A percentile compares a stretch with the other conserved stretches of the same genome.
Evolutionary conservation across 2,797 vertebrate genomes (phyloP).

Genomic region (Amblyopsis hoosieri): DNA sequence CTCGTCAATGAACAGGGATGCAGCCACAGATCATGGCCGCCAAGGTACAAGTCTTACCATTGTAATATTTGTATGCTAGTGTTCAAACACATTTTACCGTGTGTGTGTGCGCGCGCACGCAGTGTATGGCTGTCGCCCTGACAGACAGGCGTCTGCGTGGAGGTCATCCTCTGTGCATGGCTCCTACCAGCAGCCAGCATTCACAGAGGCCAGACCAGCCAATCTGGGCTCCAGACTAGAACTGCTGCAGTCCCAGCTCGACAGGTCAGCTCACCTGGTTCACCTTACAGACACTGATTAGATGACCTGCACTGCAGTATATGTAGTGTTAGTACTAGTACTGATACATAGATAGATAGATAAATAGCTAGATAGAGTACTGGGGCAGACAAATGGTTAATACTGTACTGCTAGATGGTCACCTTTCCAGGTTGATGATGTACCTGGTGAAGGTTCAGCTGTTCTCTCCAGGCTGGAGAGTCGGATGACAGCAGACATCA

Average conservation of each 20-base stretch:
- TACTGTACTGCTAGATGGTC: background rate
- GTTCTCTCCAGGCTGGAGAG: slow-evolving; percentile 85
- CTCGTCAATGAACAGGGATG: slow-evolving; percentile 50
- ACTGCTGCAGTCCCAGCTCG: slow-evolving; percentile 88
- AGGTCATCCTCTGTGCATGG: slow-evolving; percentile 77
- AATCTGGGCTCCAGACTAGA: slow-evolving; percentile 88
- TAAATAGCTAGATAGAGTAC: no score
- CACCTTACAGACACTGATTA: background rate
- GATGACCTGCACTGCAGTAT: no score
- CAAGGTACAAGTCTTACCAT: slow-evolving; percentile 55
- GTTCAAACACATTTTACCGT: no score
- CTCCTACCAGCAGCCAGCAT: slow-evolving; percentile 63
- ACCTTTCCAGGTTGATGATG: background rate
- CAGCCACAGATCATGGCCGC: slow-evolving; percentile 46
- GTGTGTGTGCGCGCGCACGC: background rate
- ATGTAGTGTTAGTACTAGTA: no score
- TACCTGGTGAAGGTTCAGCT: background rate
- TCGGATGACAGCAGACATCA: slow-evolving; percentile 91
- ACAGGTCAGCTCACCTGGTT: slow-evolving; percentile 76
- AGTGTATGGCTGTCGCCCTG: slow-evolving; percentile 80
- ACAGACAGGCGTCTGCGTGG: slow-evolving; percentile 65
- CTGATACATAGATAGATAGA: no score
- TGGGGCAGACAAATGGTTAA: background rate
- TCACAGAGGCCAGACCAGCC: slow-evolving; percentile 72
- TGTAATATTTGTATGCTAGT: background rate